phyloP scores from a whole-genome alignment of 2,888 invertebrate species.

The Ecdyonurus torrentis region DNA sequence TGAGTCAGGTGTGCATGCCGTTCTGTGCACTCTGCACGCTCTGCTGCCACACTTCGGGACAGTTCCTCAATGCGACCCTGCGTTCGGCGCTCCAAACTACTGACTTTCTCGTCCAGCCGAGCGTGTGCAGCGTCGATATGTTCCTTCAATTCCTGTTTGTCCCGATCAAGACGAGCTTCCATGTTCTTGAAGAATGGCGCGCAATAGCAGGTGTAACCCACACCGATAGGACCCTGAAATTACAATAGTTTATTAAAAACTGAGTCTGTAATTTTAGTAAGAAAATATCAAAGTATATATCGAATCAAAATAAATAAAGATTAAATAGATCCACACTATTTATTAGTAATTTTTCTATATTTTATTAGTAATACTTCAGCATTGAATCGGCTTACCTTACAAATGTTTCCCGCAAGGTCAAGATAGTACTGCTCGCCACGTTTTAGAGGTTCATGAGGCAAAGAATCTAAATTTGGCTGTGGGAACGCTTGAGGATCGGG shows the following conservation, averaged over 20 bases:
- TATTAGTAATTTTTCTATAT: not conserved
- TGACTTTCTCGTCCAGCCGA: conserved; percentile 61
- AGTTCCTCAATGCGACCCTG: conserved; percentile 53
- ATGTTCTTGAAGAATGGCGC: conserved; percentile 80
- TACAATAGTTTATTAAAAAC: not conserved
- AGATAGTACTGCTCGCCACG: conserved; percentile 88
- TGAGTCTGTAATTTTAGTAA: not conserved
- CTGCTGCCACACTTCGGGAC: conserved; percentile 45
- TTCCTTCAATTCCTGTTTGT: conserved; percentile 60
- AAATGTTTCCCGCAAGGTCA: conserved; percentile 85
- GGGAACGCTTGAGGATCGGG: conserved; percentile 75
- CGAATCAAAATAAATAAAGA: not conserved
- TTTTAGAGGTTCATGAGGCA: conserved; percentile 69
- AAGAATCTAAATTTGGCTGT: conserved; percentile 64
- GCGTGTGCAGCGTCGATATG: conserved; percentile 66
- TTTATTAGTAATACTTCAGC: too few species aligned
- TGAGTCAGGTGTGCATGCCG: conserved; percentile 50
- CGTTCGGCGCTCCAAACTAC: conserved; percentile 56
- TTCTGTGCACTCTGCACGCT: conserved; percentile 41
- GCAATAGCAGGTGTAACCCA: conserved; percentile 84
- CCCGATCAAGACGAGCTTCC: conserved; percentile 64
- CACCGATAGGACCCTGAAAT: conserved; percentile 67
- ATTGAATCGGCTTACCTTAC: conserved; percentile 58
- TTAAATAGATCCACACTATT: not conserved
- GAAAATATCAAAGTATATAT: not conserved